Evolutionary conservation across 2,888 invertebrate species (phyloP), one percentile per base, ranked within the genome.

Genomic region (Xylota sylvarum): DNA sequence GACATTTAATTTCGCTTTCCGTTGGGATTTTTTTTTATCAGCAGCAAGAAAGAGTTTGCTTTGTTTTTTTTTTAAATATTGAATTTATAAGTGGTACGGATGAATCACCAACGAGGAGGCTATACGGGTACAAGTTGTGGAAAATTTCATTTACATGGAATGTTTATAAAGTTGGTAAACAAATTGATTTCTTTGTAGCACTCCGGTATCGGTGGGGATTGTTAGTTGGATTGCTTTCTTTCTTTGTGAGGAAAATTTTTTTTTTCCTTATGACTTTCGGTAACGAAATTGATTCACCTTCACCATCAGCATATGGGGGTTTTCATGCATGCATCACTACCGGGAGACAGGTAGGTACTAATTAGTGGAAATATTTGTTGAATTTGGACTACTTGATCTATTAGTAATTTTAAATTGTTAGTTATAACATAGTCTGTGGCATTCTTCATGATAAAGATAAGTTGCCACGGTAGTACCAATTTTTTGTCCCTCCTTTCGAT

Each of bases 21-120:
- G 9, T 64, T 56, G 40, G 19, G 1, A 6, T 32, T 62, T 67
- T 32, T 62, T 67, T 88, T 27, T 62, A 88, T 90, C 95, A 85
- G 2, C 93, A 99, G 99, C 99, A 46, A 27, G 23, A 46, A 19
- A 58, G 32, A 46, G 35, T 43, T 40, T 70, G 52, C 5, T 58
- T 64, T 58, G 50, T 67, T 58, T 58, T 64, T 58, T 58, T 67
- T 58, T 58, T 67, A 19, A 43, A 27, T 23, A 19, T 32, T 7
- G 14, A 50, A 43, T 83, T 46, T 37, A 12, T 50, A 70, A 65
- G 70, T 72, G 50, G 58, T 40, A 78, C 37, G 50, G 62, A 73
- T 79, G 84, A 84, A 14, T 79, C 84, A 79, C 48, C 17, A 30
- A 14, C 5, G 2, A 27, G 9, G 30, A 4, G n/a, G 12, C 4